Conservation (phyloP, 2,888 invertebrate genomes). For the Caenorhabditis sulstoni region DNA sequence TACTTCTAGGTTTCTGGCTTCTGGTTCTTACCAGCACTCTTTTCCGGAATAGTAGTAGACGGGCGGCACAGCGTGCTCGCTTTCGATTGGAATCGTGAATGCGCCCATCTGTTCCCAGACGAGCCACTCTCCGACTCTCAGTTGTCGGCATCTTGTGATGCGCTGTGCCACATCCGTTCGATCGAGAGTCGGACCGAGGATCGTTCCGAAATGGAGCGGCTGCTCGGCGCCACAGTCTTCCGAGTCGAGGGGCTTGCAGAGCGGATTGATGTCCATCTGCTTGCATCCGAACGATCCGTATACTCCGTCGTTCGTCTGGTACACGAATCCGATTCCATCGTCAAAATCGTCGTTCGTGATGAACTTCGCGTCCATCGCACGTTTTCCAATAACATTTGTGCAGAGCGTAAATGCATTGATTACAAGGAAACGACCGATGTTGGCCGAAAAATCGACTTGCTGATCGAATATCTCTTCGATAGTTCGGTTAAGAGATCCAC, state of each 20-base stretch:
- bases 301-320: slow-evolving; percentile 82
- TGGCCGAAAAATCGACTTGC: slow-evolving; percentile 89
- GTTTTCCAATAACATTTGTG: slow-evolving; percentile 90
- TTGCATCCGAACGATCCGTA: slow-evolving; percentile 86
- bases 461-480: slow-evolving; percentile 88
- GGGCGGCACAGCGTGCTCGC: slow-evolving; percentile 90
- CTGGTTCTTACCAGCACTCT: slow-evolving; percentile 63
- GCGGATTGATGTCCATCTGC: slow-evolving; percentile 68
- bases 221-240: slow-evolving; percentile 18
- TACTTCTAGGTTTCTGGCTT: background rate
- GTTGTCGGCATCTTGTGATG: slow-evolving; percentile 67
- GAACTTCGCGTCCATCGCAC: slow-evolving; percentile 82
- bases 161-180: slow-evolving; percentile 69
- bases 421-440: slow-evolving; percentile 96
- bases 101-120: slow-evolving; percentile 97
- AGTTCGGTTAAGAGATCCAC: slow-evolving; percentile 88
- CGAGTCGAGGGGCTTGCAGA: slow-evolving; percentile 69
- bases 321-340: slow-evolving; percentile 71
- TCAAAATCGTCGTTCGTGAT: slow-evolving; percentile 76
- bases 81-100: slow-evolving; percentile 92
- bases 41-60: slow-evolving; percentile 72
- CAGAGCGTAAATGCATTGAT: slow-evolving; percentile 94
- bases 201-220: slow-evolving; percentile 63
- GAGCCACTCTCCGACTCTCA: slow-evolving; percentile 83
- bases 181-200: slow-evolving; percentile 71